Evolutionary conservation across 2,888 invertebrate species (phyloP), one percentile per base, ranked within the genome.

Genomic region (Phortica magna): DNA sequence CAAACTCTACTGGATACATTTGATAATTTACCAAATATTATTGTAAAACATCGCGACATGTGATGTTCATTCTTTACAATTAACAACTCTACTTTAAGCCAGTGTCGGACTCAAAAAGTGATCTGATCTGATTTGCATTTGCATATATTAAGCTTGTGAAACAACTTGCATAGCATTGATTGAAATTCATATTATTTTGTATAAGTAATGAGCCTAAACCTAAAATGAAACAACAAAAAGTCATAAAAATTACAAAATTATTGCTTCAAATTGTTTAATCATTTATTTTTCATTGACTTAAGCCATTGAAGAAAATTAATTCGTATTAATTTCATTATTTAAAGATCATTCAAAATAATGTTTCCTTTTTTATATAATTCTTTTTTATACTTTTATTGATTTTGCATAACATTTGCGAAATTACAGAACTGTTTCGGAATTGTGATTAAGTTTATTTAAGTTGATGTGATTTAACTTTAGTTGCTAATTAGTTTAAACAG

Each of bases 361-460:
- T 9, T 7, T 59, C 10, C 22, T 59, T 59, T 59, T 59, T 59
- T 22, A 17, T 61, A 48, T 48, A 14, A 31, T 55, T 55, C 14
- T 55, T 55, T 55, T 14, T 55, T 55, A 55, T 55, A 2, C 17
- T 55, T 17, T 55, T 17, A 55, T 55, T 55, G 5, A 55, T 31
- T 31, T 7, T 55, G 55, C 55, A n/a, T 55, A 55, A 55, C 17
- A 17, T 14, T 17, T 14, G 12, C 6, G 55, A 31, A 14, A 71
- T 53, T 43, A 71, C 14, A 70, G 53, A 70, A 53, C 48, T 22
- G 22, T 70, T 53, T 22, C 70, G 70, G 41, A 53, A 71, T 71
- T 71, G 70, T 71, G 70, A 71, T 71, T 71, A 71, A 39, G 70
- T 71, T 68, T 48, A 68, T 68, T 68, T 68, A 48, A 43, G 22